Percentiles rank a stretch among this genome's conserved stretches.
Conservation (phyloP, 2,888 invertebrate species). For the Holacanthella duospinosa region DNA sequence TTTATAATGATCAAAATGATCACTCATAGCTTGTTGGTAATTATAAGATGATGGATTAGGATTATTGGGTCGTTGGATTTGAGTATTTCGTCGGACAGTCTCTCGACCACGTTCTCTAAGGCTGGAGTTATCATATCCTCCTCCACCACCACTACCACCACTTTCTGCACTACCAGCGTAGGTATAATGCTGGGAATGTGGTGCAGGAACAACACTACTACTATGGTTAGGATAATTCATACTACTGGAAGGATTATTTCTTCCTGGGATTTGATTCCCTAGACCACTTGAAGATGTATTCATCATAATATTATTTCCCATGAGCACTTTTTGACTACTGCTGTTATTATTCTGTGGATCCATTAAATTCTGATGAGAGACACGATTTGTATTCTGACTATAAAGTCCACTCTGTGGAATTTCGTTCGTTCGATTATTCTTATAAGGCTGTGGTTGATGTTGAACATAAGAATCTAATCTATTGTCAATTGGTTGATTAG, state of each 20-base stretch:
- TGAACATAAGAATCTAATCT: constrained; percentile 21
- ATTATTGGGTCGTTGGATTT: constrained; percentile 20
- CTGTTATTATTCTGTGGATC: too few relatives aligned
- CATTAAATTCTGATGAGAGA: constrained; percentile 30
- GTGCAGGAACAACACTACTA: neutral
- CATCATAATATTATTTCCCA: too few relatives aligned
- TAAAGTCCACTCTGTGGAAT: neutral
- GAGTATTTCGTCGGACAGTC: constrained; percentile 27
- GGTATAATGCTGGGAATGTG: constrained; percentile 30
- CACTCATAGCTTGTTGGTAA: constrained; percentile 59
- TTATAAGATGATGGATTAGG: constrained; percentile 18
- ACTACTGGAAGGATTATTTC: neutral
- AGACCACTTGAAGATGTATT: too few relatives aligned
- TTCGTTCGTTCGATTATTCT: constrained; percentile 19
- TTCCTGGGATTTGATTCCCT: neutral
- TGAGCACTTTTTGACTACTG: too few relatives aligned
- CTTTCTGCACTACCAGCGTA: too few relatives aligned
- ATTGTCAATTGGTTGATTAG: constrained; percentile 28
- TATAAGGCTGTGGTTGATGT: constrained; percentile 25
- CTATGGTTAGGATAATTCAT: neutral
- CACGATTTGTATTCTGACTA: neutral
- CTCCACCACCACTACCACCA: constrained; percentile 14
- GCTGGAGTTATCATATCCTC: neutral
- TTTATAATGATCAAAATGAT: constrained; percentile 90
- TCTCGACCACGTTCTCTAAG: constrained; percentile 30